Evolutionary conservation across 2,888 invertebrate genomes (phyloP).

Genomic region (Idaea straminata): DNA sequence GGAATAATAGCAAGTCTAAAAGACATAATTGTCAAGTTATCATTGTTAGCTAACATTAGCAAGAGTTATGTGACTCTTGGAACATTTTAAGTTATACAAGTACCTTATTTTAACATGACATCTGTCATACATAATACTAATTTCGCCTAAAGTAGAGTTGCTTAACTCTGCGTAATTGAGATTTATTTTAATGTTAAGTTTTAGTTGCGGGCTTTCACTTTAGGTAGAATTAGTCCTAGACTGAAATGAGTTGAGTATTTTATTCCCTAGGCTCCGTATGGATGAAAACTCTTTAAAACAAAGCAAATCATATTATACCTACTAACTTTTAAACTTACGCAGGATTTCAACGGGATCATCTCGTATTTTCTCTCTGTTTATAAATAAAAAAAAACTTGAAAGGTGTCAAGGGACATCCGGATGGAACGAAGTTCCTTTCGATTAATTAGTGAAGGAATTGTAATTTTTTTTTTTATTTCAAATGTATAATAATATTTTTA

Average conservation of each 20-base stretch:
- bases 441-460: no score
- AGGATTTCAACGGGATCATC: no score
- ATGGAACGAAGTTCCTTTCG: no score
- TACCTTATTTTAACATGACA: not conserved
- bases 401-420: no score
- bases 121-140: not conserved
- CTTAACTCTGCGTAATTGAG: not conserved
- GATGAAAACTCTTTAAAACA: not conserved
- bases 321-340: no score
- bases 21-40: not conserved
- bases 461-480: no score
- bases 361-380: no score
- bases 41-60: not conserved
- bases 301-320: no score
- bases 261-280: not conserved
- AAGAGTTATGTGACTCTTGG: not conserved
- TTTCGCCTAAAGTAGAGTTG: not conserved
- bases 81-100: not conserved
- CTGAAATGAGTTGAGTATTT: not conserved
- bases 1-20: not conserved
- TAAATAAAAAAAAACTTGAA: no score
- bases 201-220: not conserved
- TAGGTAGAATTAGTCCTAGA: not conserved
- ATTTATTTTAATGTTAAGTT: not conserved
- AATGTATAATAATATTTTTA: no score